Conservation (phyloP, 2,888 invertebrate species). For the Epirrhoe alternata region DNA sequence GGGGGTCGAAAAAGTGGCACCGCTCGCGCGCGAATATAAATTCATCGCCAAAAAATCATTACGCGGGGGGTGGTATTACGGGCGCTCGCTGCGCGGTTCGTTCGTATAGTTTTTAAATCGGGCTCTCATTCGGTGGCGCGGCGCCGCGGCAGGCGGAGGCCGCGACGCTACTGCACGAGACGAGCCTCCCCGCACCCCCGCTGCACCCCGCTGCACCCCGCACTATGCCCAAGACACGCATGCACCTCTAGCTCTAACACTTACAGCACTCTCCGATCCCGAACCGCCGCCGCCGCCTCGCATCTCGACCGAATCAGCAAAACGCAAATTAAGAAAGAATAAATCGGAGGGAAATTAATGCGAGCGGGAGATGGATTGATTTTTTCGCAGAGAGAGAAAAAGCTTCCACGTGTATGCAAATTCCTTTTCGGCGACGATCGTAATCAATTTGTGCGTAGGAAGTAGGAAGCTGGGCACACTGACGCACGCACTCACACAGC, state of each 20-base stretch:
- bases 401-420: slow-evolving; percentile 76
- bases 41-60: slow-evolving; percentile 95
- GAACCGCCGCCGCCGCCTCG: background rate
- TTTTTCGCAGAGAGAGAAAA: slow-evolving; percentile 56
- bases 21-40: slow-evolving; percentile 89
- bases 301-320: slow-evolving; percentile 36
- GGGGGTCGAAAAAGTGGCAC: slow-evolving; percentile 85
- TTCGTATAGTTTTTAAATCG: slow-evolving; percentile 85
- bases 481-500: slow-evolving; percentile 54
- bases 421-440: slow-evolving; percentile 81
- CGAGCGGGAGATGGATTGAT: slow-evolving; percentile 50
- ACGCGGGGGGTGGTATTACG: slow-evolving; percentile 91
- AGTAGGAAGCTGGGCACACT: slow-evolving; percentile 66
- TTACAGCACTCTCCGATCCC: background rate
- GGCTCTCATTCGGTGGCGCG: slow-evolving; percentile 79
- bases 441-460: slow-evolving; percentile 84
- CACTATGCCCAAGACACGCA: slow-evolving; percentile 68
- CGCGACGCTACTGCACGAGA: slow-evolving; percentile 65
- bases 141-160: slow-evolving; percentile 77
- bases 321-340: slow-evolving; percentile 48
- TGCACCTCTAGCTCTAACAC: slow-evolving; percentile 55
- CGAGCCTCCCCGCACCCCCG: slow-evolving; percentile 50
- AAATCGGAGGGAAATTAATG: slow-evolving; percentile 61
- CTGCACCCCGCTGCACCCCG: slow-evolving; percentile 53
- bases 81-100: slow-evolving; percentile 82